These are phyloP conservation scores for Drosophila macrospina DNA, from an alignment of 2,888 invertebrate species.

Conservation along the genomic window DNA sequence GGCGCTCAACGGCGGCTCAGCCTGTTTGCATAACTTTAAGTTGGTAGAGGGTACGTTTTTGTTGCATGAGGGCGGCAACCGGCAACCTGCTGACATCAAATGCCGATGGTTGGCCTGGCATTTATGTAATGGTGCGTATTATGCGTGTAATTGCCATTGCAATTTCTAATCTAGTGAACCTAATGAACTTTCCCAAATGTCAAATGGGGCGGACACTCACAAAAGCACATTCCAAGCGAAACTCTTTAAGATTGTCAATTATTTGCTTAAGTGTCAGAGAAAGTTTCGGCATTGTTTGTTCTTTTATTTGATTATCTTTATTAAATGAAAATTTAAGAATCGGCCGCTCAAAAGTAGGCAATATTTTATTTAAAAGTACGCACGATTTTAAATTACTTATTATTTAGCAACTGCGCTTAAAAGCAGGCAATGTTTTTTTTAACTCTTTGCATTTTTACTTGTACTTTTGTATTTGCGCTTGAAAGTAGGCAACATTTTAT, in stretches of 20 bases:
- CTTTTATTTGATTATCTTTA: background rate
- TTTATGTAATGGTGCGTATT: constrained; percentile 74
- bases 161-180: constrained; percentile 51
- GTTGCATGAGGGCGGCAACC: constrained; percentile 40
- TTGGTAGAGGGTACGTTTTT: constrained; percentile 55
- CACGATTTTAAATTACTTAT: background rate
- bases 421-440: background rate
- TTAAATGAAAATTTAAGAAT: background rate
- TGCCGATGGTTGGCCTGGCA: constrained; percentile 39
- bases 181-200: constrained; percentile 58
- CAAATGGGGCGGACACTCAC: constrained; percentile 20
- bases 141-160: constrained; percentile 72
- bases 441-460: background rate
- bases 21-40: constrained; percentile 42
- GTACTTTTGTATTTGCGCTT: background rate
- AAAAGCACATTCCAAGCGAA: constrained; percentile 6
- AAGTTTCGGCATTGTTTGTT: constrained; percentile 9
- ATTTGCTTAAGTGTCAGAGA: constrained; percentile 11
- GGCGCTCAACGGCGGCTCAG: constrained; percentile 36
- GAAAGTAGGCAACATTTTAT: constrained; percentile 27
- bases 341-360: constrained; percentile 13
- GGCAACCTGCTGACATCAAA: constrained; percentile 58
- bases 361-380: constrained; percentile 2
- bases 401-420: background rate
- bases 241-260: background rate